phyloP scores from a whole-genome alignment of 2,888 invertebrate species.

The Drosophila colorata region DNA sequence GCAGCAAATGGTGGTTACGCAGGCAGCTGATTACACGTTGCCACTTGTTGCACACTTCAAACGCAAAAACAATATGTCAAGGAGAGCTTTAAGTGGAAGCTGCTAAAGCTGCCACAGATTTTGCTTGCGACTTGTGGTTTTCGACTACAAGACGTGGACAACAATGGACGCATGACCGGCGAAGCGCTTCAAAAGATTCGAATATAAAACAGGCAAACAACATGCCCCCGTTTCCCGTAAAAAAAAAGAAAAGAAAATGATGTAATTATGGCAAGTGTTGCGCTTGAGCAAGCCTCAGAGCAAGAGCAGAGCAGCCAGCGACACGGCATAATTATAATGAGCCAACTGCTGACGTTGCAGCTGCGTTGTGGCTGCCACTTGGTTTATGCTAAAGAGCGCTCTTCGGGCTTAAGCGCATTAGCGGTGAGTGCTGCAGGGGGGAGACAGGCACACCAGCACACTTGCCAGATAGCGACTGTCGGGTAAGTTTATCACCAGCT shows the following conservation, averaged over 20 bases:
- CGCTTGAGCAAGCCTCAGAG: constrained; percentile 25
- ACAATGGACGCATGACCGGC: constrained; percentile 31
- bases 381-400: constrained; percentile 15
- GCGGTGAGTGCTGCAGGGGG: not conserved
- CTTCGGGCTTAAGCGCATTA: constrained; percentile 32
- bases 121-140: not conserved
- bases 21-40: constrained; percentile 40
- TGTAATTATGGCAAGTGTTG: constrained; percentile 61
- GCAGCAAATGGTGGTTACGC: not conserved
- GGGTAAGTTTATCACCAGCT: constrained; percentile 5
- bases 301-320: constrained; percentile 1
- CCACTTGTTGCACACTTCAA: constrained; percentile 62
- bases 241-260: constrained; percentile 29
- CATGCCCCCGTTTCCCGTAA: too few relatives aligned
- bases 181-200: constrained; percentile 21
- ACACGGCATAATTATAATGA: constrained; percentile 40
- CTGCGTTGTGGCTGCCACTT: constrained; percentile 27
- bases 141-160: constrained; percentile 1
- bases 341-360: constrained; percentile 43
- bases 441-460: too few relatives aligned
- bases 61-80: constrained; percentile 28
- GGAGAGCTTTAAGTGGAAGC: constrained; percentile 16
- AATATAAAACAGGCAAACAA: constrained; percentile 11
- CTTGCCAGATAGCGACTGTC: not conserved
- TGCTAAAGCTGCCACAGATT: not conserved